phyloP scores from a whole-genome alignment of 2,888 invertebrate genomes.

The Girardia tigrina region DNA sequence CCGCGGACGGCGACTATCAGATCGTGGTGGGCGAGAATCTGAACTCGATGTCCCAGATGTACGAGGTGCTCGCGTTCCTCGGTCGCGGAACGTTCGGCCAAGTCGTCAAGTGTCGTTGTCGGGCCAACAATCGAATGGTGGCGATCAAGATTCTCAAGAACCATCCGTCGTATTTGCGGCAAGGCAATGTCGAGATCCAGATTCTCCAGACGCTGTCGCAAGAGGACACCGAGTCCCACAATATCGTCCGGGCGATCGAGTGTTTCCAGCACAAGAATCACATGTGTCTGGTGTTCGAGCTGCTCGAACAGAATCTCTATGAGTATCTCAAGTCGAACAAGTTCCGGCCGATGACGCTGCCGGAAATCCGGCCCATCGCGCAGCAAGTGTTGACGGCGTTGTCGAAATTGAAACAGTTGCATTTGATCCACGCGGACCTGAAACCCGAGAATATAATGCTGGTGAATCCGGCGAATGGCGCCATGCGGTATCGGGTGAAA shows the following conservation, averaged over 20 bases:
- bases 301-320: conserved; percentile 98
- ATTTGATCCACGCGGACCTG: conserved; percentile 94
- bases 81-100: conserved; percentile 95
- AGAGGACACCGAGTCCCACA: conserved; percentile 60
- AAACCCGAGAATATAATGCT: conserved; percentile 99
- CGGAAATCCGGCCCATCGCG: conserved; percentile 91
- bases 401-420: conserved; percentile 80
- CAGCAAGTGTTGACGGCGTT: conserved; percentile 81
- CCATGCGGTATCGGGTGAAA: conserved; percentile 70
- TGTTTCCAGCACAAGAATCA: conserved; percentile 99
- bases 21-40: conserved; percentile 92
- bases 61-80: conserved; percentile 90
- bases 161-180: conserved; percentile 97
- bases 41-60: conserved; percentile 79
- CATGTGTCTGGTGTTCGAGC: conserved; percentile 97
- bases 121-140: conserved; percentile 98
- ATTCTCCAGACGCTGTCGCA: conserved; percentile 51
- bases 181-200: conserved; percentile 94
- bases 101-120: conserved; percentile 99
- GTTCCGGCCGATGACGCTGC: conserved; percentile 91
- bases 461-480: conserved; percentile 63
- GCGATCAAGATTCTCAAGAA: conserved; percentile 99
- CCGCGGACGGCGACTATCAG: conserved; percentile 83
- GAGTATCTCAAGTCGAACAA: conserved; percentile 99
- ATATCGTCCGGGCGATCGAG: conserved; percentile 98